phyloP scores from a whole-genome alignment of 2,888 invertebrate genomes.

The Eupsilia transversa region DNA sequence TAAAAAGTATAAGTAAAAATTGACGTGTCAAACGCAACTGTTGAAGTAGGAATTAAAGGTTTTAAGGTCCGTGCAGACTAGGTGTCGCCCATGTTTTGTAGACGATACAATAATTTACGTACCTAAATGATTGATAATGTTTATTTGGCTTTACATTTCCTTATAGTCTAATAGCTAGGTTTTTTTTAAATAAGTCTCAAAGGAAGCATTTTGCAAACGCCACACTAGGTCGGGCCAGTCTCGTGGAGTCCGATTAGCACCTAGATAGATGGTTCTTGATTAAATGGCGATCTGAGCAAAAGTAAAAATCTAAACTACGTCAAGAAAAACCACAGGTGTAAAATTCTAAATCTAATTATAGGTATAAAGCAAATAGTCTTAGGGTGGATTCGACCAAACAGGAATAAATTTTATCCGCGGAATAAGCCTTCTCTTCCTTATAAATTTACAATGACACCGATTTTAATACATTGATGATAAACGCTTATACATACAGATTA shows the following conservation, averaged over 20 bases:
- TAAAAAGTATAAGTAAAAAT: constrained; percentile 39
- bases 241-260: not conserved
- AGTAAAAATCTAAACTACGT: not conserved
- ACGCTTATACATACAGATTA: no score
- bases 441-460: no score
- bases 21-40: constrained; percentile 58
- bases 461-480: no score
- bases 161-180: no score
- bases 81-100: not conserved
- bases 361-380: not conserved
- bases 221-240: no score
- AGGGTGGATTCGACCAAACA: no score
- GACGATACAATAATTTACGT: not conserved
- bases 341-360: not conserved
- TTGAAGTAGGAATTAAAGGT: constrained; percentile 14
- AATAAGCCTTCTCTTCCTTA: no score
- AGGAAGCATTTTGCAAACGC: no score
- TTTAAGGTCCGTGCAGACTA: constrained; percentile 20
- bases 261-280: not conserved
- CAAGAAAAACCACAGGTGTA: not conserved
- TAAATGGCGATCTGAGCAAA: no score
- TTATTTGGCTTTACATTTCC: not conserved
- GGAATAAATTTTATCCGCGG: no score
- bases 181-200: no score
- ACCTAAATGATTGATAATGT: no score